phyloP scores from a whole-genome alignment of 2,113 vertebrate genomes.

The Pluvianellus socialis region DNA sequence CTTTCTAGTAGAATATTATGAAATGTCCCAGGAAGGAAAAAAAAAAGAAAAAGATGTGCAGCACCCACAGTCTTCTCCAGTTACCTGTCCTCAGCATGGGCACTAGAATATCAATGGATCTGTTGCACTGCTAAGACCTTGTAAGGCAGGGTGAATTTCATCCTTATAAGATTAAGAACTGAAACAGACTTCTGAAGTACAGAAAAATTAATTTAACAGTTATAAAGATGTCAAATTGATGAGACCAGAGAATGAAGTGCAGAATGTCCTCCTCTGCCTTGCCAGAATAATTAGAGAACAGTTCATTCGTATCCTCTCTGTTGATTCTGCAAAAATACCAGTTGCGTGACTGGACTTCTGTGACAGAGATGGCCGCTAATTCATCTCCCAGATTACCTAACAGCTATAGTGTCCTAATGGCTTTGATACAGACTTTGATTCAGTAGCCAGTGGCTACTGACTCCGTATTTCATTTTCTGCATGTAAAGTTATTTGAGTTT shows the following conservation, averaged over 20 bases:
- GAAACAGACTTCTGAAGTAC: slow-evolving; percentile 3
- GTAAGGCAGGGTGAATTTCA: neutral
- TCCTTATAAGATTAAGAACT: neutral
- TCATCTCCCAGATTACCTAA: neutral
- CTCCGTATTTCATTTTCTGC: neutral
- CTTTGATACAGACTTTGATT: neutral
- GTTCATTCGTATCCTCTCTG: slow-evolving; percentile 22
- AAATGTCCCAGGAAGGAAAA: neutral
- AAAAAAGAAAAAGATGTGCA: neutral
- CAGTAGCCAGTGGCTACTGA: neutral
- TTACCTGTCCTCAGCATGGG: neutral
- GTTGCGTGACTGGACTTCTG: neutral
- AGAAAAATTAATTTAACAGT: slow-evolving; percentile 50
- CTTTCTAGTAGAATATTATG: neutral
- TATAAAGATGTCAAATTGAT: slow-evolving; percentile 36
- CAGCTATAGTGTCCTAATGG: neutral
- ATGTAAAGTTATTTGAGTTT: neutral
- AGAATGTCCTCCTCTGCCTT: slow-evolving; percentile 31
- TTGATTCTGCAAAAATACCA: slow-evolving; percentile 3
- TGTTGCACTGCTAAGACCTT: neutral
- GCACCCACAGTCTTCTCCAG: neutral
- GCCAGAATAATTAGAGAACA: slow-evolving; percentile 37
- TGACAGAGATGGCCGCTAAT: rapidly evolving
- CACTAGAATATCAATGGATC: neutral
- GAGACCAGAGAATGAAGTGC: slow-evolving; percentile 23